phyloP scores from a whole-genome alignment of 2,797 vertebrate species.

The Rousettus madagascariensis region DNA sequence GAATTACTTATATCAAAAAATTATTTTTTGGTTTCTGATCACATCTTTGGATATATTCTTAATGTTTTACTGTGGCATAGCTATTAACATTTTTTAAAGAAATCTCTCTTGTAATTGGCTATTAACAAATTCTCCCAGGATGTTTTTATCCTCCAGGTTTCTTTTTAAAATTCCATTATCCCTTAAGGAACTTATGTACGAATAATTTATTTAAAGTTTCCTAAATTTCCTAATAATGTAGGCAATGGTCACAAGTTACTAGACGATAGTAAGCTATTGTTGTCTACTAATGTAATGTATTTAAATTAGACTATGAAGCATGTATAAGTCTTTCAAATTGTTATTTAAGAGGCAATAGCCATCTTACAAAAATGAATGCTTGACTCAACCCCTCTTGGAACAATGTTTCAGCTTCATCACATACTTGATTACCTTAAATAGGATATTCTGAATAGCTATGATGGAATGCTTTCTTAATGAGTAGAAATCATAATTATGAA shows the following conservation, averaged over 20 bases:
- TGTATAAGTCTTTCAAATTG: background rate
- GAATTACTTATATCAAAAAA: slow-evolving; percentile 17
- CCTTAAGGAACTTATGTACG: background rate
- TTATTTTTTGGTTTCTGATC: background rate
- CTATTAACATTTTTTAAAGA: slow-evolving; percentile 34
- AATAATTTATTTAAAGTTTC: slow-evolving; percentile 23
- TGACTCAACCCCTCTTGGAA: background rate
- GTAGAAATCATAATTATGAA: background rate
- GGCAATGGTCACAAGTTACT: background rate
- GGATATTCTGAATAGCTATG: background rate
- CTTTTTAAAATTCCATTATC: background rate
- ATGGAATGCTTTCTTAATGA: background rate
- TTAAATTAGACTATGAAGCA: background rate
- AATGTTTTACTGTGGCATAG: slow-evolving; percentile 44
- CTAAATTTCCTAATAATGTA: background rate
- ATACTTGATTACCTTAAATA: background rate
- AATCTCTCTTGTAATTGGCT: background rate
- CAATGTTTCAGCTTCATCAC: background rate
- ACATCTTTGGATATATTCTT: slow-evolving; percentile 53
- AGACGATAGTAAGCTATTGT: background rate
- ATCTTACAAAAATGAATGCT: background rate
- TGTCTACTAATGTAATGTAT: background rate
- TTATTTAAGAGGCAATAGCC: background rate
- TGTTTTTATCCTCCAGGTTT: slow-evolving; percentile 8
- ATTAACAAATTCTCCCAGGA: background rate